Base-by-base conservation (phyloP, 1,140 invertebrate genomes). In the Eufriesea mexicana region DNA sequence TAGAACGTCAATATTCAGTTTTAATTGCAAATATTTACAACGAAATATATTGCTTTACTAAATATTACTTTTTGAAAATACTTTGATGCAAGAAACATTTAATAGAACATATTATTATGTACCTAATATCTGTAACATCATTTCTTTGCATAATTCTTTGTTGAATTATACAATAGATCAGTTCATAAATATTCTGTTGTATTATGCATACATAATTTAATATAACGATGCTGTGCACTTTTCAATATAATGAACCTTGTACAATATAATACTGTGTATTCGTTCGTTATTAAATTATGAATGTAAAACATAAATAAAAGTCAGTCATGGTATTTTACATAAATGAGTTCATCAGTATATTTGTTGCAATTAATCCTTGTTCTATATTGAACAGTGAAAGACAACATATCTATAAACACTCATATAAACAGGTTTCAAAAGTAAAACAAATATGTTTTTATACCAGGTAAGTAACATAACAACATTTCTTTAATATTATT, bases 291-390 rank as follows among this genome's bases (percentile, higher is more conserved):
- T 77, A 77, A 55, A 83, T 57, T 68, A 83, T 67, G 28, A 67
- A 83, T 77, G 74, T 77, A 61, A 77, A 54, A 59, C 54, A 61
- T 68, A 77, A 83, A 76, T 76, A 83, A 83, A 83, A 83, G 51
- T 66, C 72, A 76, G 49, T 77, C 54, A 42, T 76, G 79, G 62
- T 82, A 82, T 82, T 82, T 76, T 82, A 82, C 28, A 82, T 66
- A 82, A 82, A 76, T 51, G 72, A 67, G 18, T 82, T 74, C 49
- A 54, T 67, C 12, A 20, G 1, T 28, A 28, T 25, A 42, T 28
- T 47, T 79, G 28, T 45, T 67, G 14, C 2, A 20, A 12, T 47
- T 25, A 42, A 20, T 45, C 23, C 10, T 28, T 74, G 16, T 10
- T 45, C 35, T n/a, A 45, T 20, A 7, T 45, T 45, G 9, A 59